phyloP scores from a whole-genome alignment of 2,888 invertebrate genomes.

The Macropis europaea region DNA sequence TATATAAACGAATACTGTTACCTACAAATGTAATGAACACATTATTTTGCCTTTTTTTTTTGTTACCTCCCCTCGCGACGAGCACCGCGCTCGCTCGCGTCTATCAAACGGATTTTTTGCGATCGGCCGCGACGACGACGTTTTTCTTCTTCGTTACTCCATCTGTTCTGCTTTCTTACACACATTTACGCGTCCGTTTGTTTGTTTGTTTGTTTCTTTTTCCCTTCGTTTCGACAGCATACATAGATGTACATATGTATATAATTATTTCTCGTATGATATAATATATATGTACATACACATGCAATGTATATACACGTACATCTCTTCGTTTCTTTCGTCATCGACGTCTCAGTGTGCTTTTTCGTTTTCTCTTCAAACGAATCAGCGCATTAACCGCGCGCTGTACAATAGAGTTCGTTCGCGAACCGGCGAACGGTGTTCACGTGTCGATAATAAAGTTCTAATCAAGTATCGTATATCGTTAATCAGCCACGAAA shows the following conservation, averaged over 20 bases:
- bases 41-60: constrained; percentile 65
- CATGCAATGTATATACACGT: constrained; percentile 21
- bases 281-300: background rate
- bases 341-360: no score
- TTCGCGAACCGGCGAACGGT: no score
- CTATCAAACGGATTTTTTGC: constrained; percentile 26
- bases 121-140: constrained; percentile 22
- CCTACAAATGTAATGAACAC: constrained; percentile 77
- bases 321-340: constrained; percentile 8
- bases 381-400: no score
- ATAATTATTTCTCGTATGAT: background rate
- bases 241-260: constrained; percentile 2
- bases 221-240: background rate
- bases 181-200: constrained; percentile 1
- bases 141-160: background rate
- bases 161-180: background rate
- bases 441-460: no score
- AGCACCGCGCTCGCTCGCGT: constrained; percentile 19
- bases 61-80: constrained; percentile 4
- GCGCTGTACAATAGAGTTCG: no score
- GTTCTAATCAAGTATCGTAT: no score
- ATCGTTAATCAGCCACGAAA: constrained; percentile 43
- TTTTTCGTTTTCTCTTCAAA: no score
- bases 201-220: background rate
- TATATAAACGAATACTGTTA: constrained; percentile 75